Percentiles rank a stretch among this genome's conserved stretches.
Evolutionary conservation across 1,140 invertebrate species (phyloP).

Genomic region (Papilio helenus): DNA sequence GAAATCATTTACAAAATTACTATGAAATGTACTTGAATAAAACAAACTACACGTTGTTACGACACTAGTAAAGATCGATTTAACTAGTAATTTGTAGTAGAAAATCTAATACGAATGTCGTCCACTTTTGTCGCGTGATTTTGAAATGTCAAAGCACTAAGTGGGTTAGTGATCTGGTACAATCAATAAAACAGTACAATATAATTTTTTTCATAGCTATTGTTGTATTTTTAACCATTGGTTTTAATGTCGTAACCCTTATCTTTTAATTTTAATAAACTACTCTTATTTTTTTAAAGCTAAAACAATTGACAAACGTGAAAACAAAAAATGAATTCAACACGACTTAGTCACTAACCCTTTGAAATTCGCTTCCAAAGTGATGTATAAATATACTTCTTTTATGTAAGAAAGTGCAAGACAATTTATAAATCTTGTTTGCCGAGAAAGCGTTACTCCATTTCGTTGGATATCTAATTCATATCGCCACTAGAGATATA

Average conservation of each 20-base stretch:
- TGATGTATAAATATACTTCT: neutral
- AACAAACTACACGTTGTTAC: neutral
- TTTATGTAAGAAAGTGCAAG: constrained; percentile 6
- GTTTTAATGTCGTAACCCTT: neutral
- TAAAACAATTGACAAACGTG: neutral
- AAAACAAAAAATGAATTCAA: neutral
- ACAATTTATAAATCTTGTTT: neutral
- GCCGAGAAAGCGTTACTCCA: neutral
- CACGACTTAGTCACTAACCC: neutral
- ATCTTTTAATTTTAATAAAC: neutral
- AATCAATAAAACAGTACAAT: neutral
- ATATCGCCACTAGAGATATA: neutral
- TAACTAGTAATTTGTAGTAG: neutral
- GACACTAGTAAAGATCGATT: no score
- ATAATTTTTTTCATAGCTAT: neutral
- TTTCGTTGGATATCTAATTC: constrained; percentile 8
- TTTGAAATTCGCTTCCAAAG: neutral
- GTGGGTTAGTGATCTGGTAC: constrained; percentile 21
- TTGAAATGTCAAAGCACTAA: constrained; percentile 15
- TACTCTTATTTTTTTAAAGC: neutral
- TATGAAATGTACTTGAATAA: neutral
- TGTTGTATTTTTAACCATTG: neutral
- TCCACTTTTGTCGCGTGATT: neutral
- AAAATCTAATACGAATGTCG: neutral
- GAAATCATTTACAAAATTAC: neutral